Conservation (phyloP, 2,113 vertebrate species). For the Loxodonta africana region DNA sequence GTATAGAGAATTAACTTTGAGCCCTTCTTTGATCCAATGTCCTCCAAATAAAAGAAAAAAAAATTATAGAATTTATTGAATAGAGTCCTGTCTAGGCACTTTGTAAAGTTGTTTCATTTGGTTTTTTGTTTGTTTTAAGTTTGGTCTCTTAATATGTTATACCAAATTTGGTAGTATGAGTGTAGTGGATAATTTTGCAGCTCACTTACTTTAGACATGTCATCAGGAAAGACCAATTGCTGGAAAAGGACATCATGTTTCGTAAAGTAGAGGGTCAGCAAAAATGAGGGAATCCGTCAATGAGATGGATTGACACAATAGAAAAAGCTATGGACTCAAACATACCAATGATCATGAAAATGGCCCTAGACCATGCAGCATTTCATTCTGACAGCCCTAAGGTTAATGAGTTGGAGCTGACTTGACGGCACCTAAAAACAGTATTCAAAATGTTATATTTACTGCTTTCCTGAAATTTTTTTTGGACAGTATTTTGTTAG, state of each 20-base stretch:
- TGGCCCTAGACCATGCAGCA: not conserved
- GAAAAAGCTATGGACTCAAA: not conserved
- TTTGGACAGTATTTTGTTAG: conserved; percentile 63
- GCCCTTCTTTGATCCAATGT: not conserved
- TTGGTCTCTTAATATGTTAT: conserved; percentile 3
- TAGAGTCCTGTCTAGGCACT: not conserved
- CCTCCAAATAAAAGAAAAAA: not conserved
- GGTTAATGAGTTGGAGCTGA: not conserved
- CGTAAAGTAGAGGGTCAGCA: not conserved
- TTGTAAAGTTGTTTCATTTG: not conserved
- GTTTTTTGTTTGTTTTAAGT: not conserved
- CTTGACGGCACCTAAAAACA: not conserved
- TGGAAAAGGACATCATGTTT: not conserved
- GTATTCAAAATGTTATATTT: not conserved
- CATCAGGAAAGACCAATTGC: not conserved
- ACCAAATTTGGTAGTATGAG: not conserved
- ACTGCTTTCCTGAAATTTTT: conserved; percentile 63
- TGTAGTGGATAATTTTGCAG: not conserved
- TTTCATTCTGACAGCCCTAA: not conserved
- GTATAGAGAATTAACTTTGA: not conserved
- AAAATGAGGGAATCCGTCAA: not conserved
- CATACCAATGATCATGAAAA: not conserved
- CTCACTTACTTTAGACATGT: not conserved
- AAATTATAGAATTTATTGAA: not conserved
- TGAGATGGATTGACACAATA: not conserved